A percentile compares a stretch with the other conserved stretches of the same genome.
Evolutionary conservation across 37 sponge, comb jelly and placozoan genomes (phyloP).

Genomic region (Mnemiopsis leidyi): DNA sequence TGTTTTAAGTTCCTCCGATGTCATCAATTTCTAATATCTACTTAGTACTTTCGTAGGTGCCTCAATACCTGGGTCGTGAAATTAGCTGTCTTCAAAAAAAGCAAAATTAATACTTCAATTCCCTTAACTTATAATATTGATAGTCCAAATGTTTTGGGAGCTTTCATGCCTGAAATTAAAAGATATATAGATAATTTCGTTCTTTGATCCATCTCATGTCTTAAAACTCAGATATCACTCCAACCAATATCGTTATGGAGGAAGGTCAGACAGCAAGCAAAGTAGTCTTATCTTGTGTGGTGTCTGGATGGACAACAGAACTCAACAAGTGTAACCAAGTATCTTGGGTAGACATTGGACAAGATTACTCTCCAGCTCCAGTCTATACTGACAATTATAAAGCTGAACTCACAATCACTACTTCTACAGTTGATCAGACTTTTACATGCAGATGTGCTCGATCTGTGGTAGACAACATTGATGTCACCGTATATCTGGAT

Average conservation of each 20-base stretch:
- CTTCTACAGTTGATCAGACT: background rate
- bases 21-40: too few species aligned
- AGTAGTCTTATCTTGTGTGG: background rate
- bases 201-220: too few species aligned
- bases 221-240: background rate
- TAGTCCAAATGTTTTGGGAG: too few species aligned
- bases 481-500: background rate
- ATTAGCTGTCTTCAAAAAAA: too few species aligned
- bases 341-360: background rate
- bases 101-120: too few species aligned
- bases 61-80: too few species aligned
- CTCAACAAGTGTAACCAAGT: background rate
- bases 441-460: background rate
- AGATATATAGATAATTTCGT: too few species aligned
- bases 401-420: background rate
- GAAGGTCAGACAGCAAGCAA: background rate
- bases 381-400: background rate
- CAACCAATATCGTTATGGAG: background rate
- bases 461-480: background rate
- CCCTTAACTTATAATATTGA: too few species aligned
- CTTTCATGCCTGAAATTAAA: too few species aligned
- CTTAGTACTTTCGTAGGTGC: too few species aligned
- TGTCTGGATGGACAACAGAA: background rate
- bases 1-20: too few species aligned
- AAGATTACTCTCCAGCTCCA: background rate